Conservation (phyloP, 2,113 vertebrate genomes). For the Ceuthmochares aereus region DNA sequence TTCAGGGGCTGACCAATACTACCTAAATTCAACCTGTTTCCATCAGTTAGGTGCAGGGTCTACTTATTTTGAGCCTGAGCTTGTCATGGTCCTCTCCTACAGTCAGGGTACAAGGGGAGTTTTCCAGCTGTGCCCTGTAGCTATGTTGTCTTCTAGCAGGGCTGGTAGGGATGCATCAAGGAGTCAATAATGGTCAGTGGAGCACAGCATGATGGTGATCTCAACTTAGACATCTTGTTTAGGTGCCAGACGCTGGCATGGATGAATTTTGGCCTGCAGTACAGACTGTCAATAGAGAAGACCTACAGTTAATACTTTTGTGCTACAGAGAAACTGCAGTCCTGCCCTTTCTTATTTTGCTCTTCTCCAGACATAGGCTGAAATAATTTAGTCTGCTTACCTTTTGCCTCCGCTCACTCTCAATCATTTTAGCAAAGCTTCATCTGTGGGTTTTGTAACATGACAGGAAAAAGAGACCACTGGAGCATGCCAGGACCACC, state of each 20-base stretch:
- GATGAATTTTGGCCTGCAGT: background rate
- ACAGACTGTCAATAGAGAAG: background rate
- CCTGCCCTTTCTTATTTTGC: background rate
- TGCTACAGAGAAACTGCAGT: background rate
- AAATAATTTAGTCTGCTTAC: background rate
- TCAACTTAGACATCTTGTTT: background rate
- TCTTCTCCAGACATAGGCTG: background rate
- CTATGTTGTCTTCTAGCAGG: background rate
- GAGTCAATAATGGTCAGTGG: accelerated
- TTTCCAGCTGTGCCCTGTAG: background rate
- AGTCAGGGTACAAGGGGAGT: background rate
- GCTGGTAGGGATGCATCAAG: background rate
- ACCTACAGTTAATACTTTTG: background rate
- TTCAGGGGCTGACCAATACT: background rate
- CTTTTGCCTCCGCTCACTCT: background rate
- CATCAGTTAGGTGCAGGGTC: background rate
- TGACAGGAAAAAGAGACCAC: background rate
- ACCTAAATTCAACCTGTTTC: background rate
- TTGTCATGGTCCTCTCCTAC: background rate
- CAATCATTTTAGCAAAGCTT: background rate
- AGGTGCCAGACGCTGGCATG: background rate
- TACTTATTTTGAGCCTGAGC: background rate
- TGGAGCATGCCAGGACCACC: background rate
- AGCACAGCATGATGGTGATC: background rate
- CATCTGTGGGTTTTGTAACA: background rate